phyloP scores from a whole-genome alignment of 1,140 invertebrate species.

The Theocolax elegans region DNA sequence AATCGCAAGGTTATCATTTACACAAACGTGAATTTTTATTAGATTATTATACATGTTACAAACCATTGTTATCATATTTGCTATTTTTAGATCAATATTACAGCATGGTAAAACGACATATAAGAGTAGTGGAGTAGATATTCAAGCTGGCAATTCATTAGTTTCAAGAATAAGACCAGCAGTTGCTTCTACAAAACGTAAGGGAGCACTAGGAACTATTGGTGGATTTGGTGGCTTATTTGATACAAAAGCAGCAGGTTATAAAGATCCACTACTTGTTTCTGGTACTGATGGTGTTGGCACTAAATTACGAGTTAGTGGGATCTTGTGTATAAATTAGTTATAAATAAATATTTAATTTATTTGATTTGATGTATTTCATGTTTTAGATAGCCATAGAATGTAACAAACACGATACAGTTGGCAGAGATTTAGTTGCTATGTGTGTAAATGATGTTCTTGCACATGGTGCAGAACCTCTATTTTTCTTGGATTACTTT shows the following conservation, averaged over 20 bases:
- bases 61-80: background rate
- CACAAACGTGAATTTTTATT: background rate
- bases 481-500: slow-evolving; percentile 97
- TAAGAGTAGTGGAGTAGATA: slow-evolving; percentile 92
- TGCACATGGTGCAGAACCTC: slow-evolving; percentile 92
- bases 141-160: slow-evolving; percentile 88
- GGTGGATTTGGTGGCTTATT: slow-evolving; percentile 96
- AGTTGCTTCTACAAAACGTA: slow-evolving; percentile 74
- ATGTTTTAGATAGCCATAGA: slow-evolving; percentile 81
- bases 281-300: slow-evolving; percentile 97
- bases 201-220: slow-evolving; percentile 82
- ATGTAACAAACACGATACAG: slow-evolving; percentile 80
- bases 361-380: slow-evolving; percentile 10
- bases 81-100: slow-evolving; percentile 63
- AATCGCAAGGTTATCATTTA: slow-evolving; percentile 73
- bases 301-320: slow-evolving; percentile 94
- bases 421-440: slow-evolving; percentile 96
- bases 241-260: slow-evolving; percentile 76
- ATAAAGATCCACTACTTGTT: slow-evolving; percentile 87
- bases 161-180: slow-evolving; percentile 86
- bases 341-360: slow-evolving; percentile 6
- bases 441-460: slow-evolving; percentile 98
- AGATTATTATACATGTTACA: too few relatives aligned
- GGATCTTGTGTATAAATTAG: slow-evolving; percentile 42
- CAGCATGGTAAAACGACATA: slow-evolving; percentile 80